Evolutionary conservation across 2,888 invertebrate species (phyloP).

Genomic region (Carabus problematicus): DNA sequence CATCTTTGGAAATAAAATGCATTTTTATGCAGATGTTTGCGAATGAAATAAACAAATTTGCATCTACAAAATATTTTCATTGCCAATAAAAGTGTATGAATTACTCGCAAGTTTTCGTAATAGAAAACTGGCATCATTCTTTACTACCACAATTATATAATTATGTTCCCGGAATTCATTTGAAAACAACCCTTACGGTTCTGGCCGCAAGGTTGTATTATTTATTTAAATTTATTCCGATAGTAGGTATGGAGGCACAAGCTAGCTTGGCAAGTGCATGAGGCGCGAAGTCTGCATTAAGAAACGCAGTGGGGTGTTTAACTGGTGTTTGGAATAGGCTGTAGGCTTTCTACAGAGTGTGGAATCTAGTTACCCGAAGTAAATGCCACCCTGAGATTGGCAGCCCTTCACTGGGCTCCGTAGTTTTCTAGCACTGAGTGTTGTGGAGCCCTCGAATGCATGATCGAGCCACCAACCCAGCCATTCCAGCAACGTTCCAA

Average conservation of each 20-base stretch:
- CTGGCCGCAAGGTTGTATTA: constrained; percentile 26
- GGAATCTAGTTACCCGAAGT: constrained; percentile 39
- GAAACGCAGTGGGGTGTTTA: constrained; percentile 1
- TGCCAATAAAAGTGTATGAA: background rate
- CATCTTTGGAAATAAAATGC: background rate
- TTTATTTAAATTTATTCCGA: constrained; percentile 40
- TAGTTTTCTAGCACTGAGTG: constrained; percentile 29
- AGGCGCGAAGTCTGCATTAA: background rate
- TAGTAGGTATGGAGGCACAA: constrained; percentile 10
- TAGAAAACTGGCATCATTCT: no score
- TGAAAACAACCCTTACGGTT: constrained; percentile 28
- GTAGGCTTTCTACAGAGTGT: constrained; percentile 18
- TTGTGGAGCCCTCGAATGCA: background rate
- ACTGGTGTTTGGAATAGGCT: constrained; percentile 2
- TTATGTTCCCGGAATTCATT: constrained; percentile 33
- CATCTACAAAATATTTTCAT: background rate
- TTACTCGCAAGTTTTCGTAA: no score
- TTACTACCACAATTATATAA: background rate
- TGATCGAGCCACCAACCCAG: no score
- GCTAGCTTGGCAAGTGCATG: background rate
- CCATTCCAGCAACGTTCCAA: background rate
- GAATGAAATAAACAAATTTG: background rate
- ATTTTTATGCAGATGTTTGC: constrained; percentile 1
- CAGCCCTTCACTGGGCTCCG: constrained; percentile 23
- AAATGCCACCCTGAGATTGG: constrained; percentile 37